A percentile compares a stretch with the other conserved stretches of the same genome.
phyloP scores from a whole-genome alignment of 1,140 invertebrate genomes.

The Drosophila aff. region DNA sequence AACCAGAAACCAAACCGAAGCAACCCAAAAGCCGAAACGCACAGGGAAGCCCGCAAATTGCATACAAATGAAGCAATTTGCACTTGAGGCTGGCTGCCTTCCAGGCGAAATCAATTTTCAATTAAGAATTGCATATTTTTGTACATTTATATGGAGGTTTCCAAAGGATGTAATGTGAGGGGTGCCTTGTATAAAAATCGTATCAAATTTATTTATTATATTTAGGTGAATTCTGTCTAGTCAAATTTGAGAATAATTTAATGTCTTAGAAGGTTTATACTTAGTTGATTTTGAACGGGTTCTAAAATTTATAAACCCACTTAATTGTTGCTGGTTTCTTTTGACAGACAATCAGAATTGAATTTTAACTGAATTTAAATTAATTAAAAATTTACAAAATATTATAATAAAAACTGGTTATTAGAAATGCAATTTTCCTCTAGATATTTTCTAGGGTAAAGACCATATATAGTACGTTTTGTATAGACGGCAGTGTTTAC shows the following conservation, averaged over 20 bases:
- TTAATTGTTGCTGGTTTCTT: too few species aligned
- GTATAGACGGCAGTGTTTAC: slow-evolving; percentile 9
- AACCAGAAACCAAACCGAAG: slow-evolving; percentile 38
- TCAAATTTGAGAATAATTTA: too few species aligned
- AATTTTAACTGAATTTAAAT: too few species aligned
- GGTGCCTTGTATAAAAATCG: too few species aligned
- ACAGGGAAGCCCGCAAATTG: slow-evolving; percentile 58
- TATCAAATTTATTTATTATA: too few species aligned
- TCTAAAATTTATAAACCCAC: too few species aligned
- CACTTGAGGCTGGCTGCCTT: slow-evolving; percentile 53
- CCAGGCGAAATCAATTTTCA: slow-evolving; percentile 60
- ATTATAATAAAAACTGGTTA: too few species aligned
- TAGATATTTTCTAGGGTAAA: not conserved
- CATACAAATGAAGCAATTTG: slow-evolving; percentile 74
- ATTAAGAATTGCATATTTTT: slow-evolving; percentile 74
- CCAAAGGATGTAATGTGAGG: not conserved
- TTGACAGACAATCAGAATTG: too few species aligned
- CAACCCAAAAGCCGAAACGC: slow-evolving; percentile 43
- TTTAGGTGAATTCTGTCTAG: not conserved
- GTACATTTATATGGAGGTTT: slow-evolving; percentile 11
- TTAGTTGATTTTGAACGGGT: too few species aligned
- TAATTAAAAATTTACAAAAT: too few species aligned
- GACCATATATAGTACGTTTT: slow-evolving; percentile 5
- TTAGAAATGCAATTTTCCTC: too few species aligned
- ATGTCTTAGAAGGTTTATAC: not conserved